Conservation (phyloP, 2,113 vertebrate species). For the Ammodytes dubius region DNA sequence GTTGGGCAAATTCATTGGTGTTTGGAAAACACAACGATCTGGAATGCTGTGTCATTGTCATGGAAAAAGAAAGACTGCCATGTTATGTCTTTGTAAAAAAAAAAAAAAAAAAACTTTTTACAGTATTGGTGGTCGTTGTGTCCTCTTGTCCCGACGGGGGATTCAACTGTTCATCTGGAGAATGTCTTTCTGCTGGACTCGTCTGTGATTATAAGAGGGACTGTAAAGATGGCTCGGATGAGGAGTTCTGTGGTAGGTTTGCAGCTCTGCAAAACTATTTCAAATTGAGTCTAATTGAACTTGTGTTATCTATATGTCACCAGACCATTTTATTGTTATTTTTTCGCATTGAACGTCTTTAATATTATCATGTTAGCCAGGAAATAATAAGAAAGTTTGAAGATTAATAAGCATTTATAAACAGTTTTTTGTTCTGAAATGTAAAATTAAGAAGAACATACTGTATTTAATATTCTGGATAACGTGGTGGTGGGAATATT, state of each 20-base stretch:
- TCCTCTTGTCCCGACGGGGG: slow-evolving; percentile 48
- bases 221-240: slow-evolving; percentile 63
- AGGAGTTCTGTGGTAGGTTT: slow-evolving; percentile 73
- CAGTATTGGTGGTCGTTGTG: slow-evolving; percentile 44
- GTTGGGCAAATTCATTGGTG: neutral
- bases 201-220: slow-evolving; percentile 69
- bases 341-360: too few relatives aligned
- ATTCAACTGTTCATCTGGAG: slow-evolving; percentile 63
- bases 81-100: neutral
- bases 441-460: too few relatives aligned
- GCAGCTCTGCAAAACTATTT: neutral
- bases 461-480: too few relatives aligned
- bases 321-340: too few relatives aligned
- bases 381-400: too few relatives aligned
- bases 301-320: neutral
- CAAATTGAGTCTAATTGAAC: neutral
- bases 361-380: too few relatives aligned
- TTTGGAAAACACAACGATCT: neutral
- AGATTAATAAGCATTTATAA: too few relatives aligned
- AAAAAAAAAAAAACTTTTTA: neutral
- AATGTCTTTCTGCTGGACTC: slow-evolving; percentile 31
- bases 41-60: neutral
- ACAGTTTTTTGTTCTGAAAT: too few relatives aligned
- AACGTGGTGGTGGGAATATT: too few relatives aligned
- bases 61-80: neutral